A percentile compares a stretch with the other conserved stretches of the same genome.
Evolutionary conservation across 1,140 invertebrate species (phyloP).

Genomic region (Rhopalosiphum maidis): DNA sequence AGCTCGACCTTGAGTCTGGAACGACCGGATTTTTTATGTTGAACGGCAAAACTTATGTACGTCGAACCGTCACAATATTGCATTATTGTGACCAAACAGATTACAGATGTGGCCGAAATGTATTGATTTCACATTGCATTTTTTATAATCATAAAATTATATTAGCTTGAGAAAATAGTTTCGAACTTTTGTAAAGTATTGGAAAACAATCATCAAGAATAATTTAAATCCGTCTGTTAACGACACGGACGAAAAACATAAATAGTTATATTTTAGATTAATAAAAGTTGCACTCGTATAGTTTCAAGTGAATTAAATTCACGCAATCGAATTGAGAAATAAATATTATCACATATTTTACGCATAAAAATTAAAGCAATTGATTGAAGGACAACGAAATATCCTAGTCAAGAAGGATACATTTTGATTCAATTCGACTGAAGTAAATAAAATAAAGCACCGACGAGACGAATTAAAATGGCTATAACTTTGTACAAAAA

Average conservation of each 20-base stretch:
- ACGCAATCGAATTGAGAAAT: neutral
- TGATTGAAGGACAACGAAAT: neutral
- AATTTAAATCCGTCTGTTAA: neutral
- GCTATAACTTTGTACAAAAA: neutral
- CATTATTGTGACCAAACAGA: neutral
- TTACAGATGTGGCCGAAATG: neutral
- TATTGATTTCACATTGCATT: neutral
- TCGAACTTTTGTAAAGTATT: neutral
- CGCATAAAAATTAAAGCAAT: neutral
- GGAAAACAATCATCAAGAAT: neutral
- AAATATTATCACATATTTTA: neutral
- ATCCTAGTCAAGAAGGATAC: neutral
- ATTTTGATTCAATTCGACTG: neutral
- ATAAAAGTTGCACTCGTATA: neutral
- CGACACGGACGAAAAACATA: neutral
- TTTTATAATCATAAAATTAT: slow-evolving; percentile 4
- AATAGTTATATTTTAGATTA: slow-evolving; percentile 3
- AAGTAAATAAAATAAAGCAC: neutral
- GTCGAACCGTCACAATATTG: neutral
- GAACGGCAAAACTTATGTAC: no score
- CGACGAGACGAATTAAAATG: neutral
- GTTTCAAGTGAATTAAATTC: neutral
- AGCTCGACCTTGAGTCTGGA: neutral
- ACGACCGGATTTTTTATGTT: no score
- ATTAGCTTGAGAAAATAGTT: neutral